A percentile compares a stretch with the other conserved stretches of the same genome.
phyloP scores from a whole-genome alignment of 2,888 invertebrate species.

The Drosophila siamana region DNA sequence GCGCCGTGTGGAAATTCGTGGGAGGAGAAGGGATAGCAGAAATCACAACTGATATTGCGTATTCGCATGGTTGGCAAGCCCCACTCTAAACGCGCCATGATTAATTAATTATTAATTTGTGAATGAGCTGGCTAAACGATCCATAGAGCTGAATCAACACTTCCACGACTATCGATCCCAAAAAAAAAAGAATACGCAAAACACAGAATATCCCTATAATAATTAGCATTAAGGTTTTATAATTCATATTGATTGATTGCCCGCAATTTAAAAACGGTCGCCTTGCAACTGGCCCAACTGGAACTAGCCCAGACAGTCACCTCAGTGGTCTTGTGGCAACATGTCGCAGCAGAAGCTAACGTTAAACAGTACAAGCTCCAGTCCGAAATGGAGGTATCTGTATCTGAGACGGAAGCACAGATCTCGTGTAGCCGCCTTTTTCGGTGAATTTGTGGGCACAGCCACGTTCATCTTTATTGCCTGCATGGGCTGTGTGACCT shows the following conservation, averaged over 20 bases:
- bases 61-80: slow-evolving; percentile 9
- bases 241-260: slow-evolving; percentile 77
- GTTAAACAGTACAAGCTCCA: slow-evolving; percentile 12
- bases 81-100: slow-evolving; percentile 30
- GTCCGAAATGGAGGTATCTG: slow-evolving; percentile 44
- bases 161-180: slow-evolving; percentile 23
- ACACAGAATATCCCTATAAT: slow-evolving; percentile 65
- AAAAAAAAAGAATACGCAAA: background rate
- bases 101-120: slow-evolving; percentile 48
- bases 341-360: slow-evolving; percentile 61
- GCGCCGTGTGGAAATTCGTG: slow-evolving; percentile 17
- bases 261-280: slow-evolving; percentile 43
- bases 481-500: slow-evolving; percentile 88
- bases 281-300: slow-evolving; percentile 4
- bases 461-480: slow-evolving; percentile 89
- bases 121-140: slow-evolving; percentile 29
- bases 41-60: slow-evolving; percentile 11
- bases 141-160: slow-evolving; percentile 7
- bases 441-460: slow-evolving; percentile 89
- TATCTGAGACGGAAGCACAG: slow-evolving; percentile 40
- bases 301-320: slow-evolving; percentile 2
- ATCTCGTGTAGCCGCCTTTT: slow-evolving; percentile 70
- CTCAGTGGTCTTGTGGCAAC: slow-evolving; percentile 47
- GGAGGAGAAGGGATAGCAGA: background rate
- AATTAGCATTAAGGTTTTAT: slow-evolving; percentile 78